Base-by-base conservation (phyloP, 2,797 vertebrate genomes). In the Ceryle rudis region DNA sequence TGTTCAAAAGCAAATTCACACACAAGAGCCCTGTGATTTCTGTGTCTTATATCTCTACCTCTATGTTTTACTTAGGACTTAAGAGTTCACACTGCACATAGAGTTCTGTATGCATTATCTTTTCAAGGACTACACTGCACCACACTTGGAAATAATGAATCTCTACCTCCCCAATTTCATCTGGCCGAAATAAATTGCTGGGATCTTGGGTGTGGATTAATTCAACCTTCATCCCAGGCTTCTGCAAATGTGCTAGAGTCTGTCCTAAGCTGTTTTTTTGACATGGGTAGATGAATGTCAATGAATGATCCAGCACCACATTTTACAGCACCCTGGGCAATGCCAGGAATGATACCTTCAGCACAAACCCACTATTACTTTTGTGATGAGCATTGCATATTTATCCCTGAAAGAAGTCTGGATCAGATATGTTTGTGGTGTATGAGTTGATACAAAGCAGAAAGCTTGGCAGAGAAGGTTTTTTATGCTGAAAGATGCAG, bases 351-450 rank as follows among this genome's bases (percentile, higher is more conserved):
- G 41, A 41, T 14, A 41, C 41, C 14, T 41, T 41, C 62, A 23
- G 81, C n/a, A 54, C 14, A 83, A 89, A 70, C 8, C 6, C n/a
- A 75, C 25, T 26, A 11, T 57, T 47, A 23, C 42, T 55, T 62
- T 0, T 0, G 10, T 35, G 92, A 74, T 0, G 3, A 74, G 31
- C 1, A 4, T 3, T 74, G 23, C 1, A 0, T 81, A 22, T 52
- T 62, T 81, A 64, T 81, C 44, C 13, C 1, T 0, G 29, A 28
- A 22, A 86, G 52, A 78, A 69, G 21, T 26, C 65, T 61, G 33
- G 22, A 60, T 19, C 20, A 66, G 42, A 14, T 17, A 20, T 3
- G 8, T 60, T 74, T 66, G 20, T 17, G 23, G 10, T 5, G 11
- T 23, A n/a, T 12, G n/a, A 25, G 31, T 1, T 11, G 18, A 31